phyloP scores from a whole-genome alignment of 1,140 invertebrate species.

The Trichoplusia ni region DNA sequence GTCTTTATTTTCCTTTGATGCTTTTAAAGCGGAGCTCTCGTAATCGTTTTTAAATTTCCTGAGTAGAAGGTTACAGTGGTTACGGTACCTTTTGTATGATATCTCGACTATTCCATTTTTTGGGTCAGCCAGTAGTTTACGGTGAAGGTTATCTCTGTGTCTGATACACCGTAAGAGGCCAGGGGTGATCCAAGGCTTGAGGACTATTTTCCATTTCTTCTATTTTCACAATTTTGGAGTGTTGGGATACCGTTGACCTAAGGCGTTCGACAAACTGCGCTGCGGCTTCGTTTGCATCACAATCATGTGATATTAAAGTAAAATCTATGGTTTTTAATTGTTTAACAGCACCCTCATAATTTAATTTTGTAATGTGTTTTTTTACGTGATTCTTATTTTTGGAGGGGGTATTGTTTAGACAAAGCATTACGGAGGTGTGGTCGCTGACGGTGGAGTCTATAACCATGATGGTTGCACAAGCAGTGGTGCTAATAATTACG shows the following conservation, averaged over 20 bases:
- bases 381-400: not conserved
- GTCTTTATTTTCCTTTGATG: constrained; percentile 6
- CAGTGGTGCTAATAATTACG: constrained; percentile 25
- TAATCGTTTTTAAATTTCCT: constrained; percentile 21
- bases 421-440: constrained; percentile 1
- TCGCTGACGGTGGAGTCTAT: constrained; percentile 13
- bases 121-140: constrained; percentile 24
- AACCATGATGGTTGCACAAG: not conserved
- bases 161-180: constrained; percentile 40
- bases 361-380: not conserved
- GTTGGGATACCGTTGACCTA: not conserved
- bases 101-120: constrained; percentile 21
- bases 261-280: not conserved
- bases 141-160: constrained; percentile 38
- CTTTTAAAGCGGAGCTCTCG: not conserved
- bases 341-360: not conserved
- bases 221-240: not conserved
- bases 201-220: not conserved
- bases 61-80: constrained; percentile 31
- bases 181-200: constrained; percentile 43
- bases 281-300: not conserved
- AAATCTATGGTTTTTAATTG: not conserved
- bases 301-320: not conserved
- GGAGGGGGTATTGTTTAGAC: not conserved
- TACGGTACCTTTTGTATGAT: not conserved